These are phyloP conservation scores for Apamea sordens DNA, from an alignment of 2,888 invertebrate genomes.

Conservation along the genomic window DNA sequence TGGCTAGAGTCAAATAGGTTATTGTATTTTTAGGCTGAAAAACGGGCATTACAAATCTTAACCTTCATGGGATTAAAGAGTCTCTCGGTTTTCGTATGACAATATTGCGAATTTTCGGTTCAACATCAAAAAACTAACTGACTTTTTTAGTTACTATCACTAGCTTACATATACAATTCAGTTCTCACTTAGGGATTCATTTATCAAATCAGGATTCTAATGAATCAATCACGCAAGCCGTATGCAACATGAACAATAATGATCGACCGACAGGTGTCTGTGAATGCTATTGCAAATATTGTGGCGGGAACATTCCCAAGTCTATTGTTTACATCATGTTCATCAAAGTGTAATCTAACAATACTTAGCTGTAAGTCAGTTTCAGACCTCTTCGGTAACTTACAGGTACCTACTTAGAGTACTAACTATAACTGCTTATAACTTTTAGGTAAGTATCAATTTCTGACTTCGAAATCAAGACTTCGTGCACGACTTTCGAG, in stretches of 20 bases:
- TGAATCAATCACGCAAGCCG: constrained; percentile 10
- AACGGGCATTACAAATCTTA: constrained; percentile 19
- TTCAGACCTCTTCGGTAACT: neutral
- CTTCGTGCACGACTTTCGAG: constrained; percentile 24
- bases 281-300: constrained; percentile 11
- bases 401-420: neutral
- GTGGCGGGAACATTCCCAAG: neutral
- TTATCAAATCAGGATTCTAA: neutral
- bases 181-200: neutral
- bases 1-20: constrained; percentile 12
- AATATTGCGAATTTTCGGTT: neutral
- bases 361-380: neutral
- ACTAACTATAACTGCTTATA: neutral
- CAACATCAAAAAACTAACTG: neutral
- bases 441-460: neutral
- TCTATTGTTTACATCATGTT: constrained; percentile 8
- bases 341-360: neutral
- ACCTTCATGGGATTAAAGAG: neutral
- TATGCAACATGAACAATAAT: constrained; percentile 4
- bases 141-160: neutral
- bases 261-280: constrained; percentile 1
- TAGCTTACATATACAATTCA: neutral
- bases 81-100: neutral
- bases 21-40: constrained; percentile 9
- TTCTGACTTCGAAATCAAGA: neutral